A percentile compares a stretch with the other conserved stretches of the same genome.
phyloP scores from a whole-genome alignment of 37 sponge, comb jelly and placozoan species.

The Lycopodina hypogea region DNA sequence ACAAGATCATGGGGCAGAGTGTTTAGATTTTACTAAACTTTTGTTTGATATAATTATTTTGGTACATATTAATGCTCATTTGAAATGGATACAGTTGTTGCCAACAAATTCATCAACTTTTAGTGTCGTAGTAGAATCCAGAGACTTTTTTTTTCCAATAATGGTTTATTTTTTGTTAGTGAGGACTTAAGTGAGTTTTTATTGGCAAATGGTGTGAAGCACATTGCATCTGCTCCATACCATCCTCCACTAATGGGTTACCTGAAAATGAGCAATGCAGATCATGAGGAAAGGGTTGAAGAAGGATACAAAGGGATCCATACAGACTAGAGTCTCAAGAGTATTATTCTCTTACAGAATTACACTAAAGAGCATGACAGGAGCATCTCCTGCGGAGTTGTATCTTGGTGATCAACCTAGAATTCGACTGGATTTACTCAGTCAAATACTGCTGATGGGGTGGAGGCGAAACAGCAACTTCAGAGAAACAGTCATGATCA shows the following conservation, averaged over 20 bases:
- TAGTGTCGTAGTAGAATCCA: neutral
- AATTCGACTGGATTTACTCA: constrained; percentile 20
- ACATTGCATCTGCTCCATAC: too few species aligned
- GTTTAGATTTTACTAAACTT: too few species aligned
- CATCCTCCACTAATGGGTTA: constrained; percentile 4
- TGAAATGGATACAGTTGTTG: too few species aligned
- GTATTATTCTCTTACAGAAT: constrained; percentile 11
- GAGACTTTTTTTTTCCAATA: neutral
- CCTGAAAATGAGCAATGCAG: constrained; percentile 14
- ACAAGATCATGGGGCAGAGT: too few species aligned
- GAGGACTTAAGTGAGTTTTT: too few species aligned
- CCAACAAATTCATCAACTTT: too few species aligned
- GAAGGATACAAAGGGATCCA: neutral
- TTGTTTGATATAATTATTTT: too few species aligned
- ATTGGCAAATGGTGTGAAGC: too few species aligned
- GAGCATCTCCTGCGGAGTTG: constrained; percentile 6
- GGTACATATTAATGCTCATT: too few species aligned
- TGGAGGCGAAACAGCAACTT: neutral
- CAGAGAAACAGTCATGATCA: too few species aligned
- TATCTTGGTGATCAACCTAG: neutral
- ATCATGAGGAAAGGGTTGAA: constrained; percentile 10
- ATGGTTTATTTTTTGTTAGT: neutral
- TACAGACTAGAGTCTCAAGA: neutral
- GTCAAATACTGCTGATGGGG: constrained; percentile 9
- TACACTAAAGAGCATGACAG: constrained; percentile 7